These are phyloP conservation scores for Amiota mariae DNA, from an alignment of 2,888 invertebrate species.

Conservation along the genomic window DNA sequence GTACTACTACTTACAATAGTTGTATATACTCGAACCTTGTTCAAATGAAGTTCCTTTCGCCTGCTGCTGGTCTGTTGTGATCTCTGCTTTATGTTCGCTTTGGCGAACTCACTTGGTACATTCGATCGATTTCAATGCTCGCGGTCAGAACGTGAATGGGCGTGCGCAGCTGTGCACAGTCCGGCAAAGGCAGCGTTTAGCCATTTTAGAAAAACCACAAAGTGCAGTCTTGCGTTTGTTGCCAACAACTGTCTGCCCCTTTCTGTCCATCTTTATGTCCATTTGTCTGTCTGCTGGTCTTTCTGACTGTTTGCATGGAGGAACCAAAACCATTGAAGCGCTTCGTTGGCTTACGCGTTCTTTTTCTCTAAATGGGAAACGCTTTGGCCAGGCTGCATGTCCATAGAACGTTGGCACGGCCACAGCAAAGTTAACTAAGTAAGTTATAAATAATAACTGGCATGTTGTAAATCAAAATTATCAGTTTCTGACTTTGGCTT, in stretches of 20 bases:
- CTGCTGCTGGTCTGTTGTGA: too few species aligned
- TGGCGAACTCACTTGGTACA: too few species aligned
- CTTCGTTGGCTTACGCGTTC: conserved; percentile 25
- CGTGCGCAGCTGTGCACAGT: conserved; percentile 44
- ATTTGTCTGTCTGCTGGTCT: too few species aligned
- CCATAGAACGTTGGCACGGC: conserved; percentile 6
- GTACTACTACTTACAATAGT: too few species aligned
- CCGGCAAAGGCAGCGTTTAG: conserved; percentile 37
- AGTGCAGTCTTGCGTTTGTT: conserved; percentile 43
- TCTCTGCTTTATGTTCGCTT: too few species aligned
- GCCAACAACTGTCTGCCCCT: conserved; percentile 28
- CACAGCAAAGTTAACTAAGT: conserved; percentile 59
- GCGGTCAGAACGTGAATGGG: conserved; percentile 65
- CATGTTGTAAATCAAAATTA: conserved; percentile 74
- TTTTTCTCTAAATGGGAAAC: conserved; percentile 50
- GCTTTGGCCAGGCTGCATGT: conserved; percentile 20
- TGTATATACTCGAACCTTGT: background rate
- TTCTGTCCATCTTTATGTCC: too few species aligned
- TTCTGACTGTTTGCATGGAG: too few species aligned
- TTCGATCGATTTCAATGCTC: conserved; percentile 42
- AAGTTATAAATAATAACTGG: conserved; percentile 75
- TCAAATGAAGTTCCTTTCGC: too few species aligned
- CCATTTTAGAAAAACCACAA: conserved; percentile 49
- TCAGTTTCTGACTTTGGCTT: conserved; percentile 57
- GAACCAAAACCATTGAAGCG: conserved; percentile 35